Conservation (phyloP, 2,888 invertebrate species). For the Lymantria monacha region DNA sequence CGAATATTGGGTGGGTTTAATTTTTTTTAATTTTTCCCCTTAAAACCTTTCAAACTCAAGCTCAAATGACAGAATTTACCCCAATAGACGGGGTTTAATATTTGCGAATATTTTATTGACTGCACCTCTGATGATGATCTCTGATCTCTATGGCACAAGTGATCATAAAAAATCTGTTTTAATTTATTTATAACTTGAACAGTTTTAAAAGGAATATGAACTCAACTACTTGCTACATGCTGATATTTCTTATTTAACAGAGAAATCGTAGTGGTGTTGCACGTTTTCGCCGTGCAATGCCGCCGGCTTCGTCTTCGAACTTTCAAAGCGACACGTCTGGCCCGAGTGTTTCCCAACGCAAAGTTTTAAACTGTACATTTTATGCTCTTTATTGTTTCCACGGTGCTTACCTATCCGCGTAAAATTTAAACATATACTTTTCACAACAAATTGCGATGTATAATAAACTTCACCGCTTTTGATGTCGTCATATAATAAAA, state of each 20-base stretch:
- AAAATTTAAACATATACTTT: constrained; percentile 63
- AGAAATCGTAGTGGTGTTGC: constrained; percentile 50
- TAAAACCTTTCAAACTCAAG: too few relatives aligned
- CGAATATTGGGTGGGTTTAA: too few relatives aligned
- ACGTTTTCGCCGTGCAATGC: constrained; percentile 27
- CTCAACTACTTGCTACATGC: constrained; percentile 35
- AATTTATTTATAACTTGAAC: constrained; percentile 21
- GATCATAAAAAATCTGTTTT: constrained; percentile 3
- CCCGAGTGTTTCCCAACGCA: constrained; percentile 59
- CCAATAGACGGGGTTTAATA: too few relatives aligned
- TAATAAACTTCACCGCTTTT: constrained; percentile 45
- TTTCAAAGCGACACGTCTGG: constrained; percentile 56
- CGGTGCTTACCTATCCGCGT: constrained; percentile 57
- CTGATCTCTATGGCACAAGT: too few relatives aligned
- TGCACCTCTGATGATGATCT: too few relatives aligned
- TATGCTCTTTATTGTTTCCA: constrained; percentile 75
- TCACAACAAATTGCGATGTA: constrained; percentile 50
- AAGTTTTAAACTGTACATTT: constrained; percentile 77
- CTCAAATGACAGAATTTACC: too few relatives aligned
- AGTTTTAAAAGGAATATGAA: constrained; percentile 44
- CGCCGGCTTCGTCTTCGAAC: constrained; percentile 65
- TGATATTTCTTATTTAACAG: constrained; percentile 77
- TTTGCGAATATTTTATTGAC: too few relatives aligned
- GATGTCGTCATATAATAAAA: constrained; percentile 45
- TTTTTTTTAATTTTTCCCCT: too few relatives aligned